Percentiles rank a stretch among this genome's conserved stretches.
These are phyloP conservation scores for Coendou prehensilis DNA, from an alignment of 2,797 vertebrate genomes.

Conservation along the genomic window DNA sequence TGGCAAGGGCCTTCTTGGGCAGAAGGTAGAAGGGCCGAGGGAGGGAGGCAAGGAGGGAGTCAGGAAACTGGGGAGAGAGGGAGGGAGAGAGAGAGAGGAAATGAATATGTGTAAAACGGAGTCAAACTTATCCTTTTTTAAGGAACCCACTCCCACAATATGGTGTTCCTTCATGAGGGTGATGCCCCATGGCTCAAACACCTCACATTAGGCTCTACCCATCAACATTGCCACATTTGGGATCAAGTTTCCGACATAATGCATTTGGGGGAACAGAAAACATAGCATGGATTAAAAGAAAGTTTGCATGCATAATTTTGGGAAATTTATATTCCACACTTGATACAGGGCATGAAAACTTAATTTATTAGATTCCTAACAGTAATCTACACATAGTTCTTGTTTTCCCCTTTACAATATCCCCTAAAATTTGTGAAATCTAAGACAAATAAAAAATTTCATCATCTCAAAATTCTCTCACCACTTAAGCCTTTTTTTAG, in stretches of 20 bases:
- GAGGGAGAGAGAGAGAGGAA: neutral
- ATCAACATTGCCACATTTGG: neutral
- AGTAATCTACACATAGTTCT: constrained; percentile 5
- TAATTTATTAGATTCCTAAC: constrained; percentile 29
- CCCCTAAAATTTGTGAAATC: neutral
- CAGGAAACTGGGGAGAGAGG: neutral
- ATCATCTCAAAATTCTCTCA: constrained; percentile 12
- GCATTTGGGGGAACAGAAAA: neutral
- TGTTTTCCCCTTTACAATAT: neutral
- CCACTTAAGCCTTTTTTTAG: neutral
- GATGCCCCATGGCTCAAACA: neutral
- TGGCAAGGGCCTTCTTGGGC: neutral
- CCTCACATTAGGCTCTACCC: neutral
- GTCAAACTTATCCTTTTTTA: neutral
- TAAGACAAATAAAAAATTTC: constrained; percentile 47
- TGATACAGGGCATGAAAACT: neutral
- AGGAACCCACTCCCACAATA: neutral
- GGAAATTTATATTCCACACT: neutral
- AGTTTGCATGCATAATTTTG: constrained; percentile 23
- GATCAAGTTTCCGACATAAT: neutral
- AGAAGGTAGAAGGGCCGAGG: neutral
- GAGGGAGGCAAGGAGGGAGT: neutral
- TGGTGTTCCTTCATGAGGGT: neutral
- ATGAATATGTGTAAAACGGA: neutral
- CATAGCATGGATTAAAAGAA: neutral